Evolutionary conservation across 2,797 vertebrate genomes (phyloP).

Genomic region (Xenops minutus): DNA sequence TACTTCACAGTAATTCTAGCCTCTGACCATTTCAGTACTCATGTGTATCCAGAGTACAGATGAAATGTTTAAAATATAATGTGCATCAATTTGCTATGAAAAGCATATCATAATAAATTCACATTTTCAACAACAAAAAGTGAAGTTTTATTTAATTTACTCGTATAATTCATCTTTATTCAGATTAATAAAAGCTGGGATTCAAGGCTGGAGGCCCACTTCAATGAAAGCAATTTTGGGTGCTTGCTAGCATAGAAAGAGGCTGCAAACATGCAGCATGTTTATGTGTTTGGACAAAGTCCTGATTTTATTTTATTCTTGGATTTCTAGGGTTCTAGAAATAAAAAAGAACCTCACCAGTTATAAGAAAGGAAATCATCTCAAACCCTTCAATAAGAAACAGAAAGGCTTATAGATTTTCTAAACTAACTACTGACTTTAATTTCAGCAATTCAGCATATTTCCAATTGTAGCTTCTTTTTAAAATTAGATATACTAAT

Average conservation of each 20-base stretch:
- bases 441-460: background rate
- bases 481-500: background rate
- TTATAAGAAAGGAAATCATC: background rate
- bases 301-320: background rate
- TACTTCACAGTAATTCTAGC: slow-evolving; percentile 12
- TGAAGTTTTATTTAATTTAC: background rate
- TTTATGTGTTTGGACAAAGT: background rate
- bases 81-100: too few relatives aligned
- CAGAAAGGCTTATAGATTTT: background rate
- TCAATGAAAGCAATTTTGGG: background rate
- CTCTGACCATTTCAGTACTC: background rate
- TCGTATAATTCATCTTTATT: background rate
- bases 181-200: background rate
- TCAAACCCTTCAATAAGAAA: background rate
- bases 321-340: background rate
- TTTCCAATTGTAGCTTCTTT: background rate
- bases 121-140: background rate
- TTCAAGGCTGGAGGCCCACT: background rate
- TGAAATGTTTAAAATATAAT: too few relatives aligned
- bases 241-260: background rate
- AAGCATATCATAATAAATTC: too few relatives aligned
- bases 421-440: background rate
- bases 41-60: too few relatives aligned
- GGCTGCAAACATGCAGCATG: background rate
- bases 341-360: background rate